Percentiles rank a stretch among this genome's conserved stretches.
Evolutionary conservation across 2,113 vertebrate genomes (phyloP).

Genomic region (Nerophis lumbriciformis): DNA sequence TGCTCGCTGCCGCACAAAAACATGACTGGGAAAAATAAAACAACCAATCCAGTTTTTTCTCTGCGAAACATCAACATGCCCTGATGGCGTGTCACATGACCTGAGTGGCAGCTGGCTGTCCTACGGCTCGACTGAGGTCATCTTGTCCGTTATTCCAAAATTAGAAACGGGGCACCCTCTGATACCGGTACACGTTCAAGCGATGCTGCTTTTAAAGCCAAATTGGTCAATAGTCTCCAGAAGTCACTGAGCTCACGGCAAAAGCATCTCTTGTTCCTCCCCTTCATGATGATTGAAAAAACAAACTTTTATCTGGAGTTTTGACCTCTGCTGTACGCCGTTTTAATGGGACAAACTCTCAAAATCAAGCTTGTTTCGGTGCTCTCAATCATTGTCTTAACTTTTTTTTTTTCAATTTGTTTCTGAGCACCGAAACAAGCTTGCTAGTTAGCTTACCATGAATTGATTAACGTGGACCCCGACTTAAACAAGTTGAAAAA

Average conservation of each 20-base stretch:
- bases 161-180: slow-evolving; percentile 11
- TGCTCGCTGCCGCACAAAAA: neutral
- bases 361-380: no score
- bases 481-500: no score
- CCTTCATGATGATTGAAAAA: no score
- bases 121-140: slow-evolving; percentile 13
- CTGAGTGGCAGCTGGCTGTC: slow-evolving; percentile 7
- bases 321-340: no score
- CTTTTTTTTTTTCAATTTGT: no score
- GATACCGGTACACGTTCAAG: neutral
- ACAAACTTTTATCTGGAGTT: no score
- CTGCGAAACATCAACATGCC: slow-evolving; percentile 1
- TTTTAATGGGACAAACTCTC: no score
- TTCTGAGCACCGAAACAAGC: no score
- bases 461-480: no score
- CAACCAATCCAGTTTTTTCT: no score
- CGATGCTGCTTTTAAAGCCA: neutral
- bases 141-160: slow-evolving; percentile 21
- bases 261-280: neutral
- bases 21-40: neutral
- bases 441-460: no score
- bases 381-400: no score
- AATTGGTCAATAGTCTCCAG: neutral
- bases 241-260: neutral
- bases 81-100: slow-evolving; percentile 6